These are phyloP conservation scores for Sarcoramphus papa DNA, from an alignment of 2,797 vertebrate species.

Conservation along the genomic window DNA sequence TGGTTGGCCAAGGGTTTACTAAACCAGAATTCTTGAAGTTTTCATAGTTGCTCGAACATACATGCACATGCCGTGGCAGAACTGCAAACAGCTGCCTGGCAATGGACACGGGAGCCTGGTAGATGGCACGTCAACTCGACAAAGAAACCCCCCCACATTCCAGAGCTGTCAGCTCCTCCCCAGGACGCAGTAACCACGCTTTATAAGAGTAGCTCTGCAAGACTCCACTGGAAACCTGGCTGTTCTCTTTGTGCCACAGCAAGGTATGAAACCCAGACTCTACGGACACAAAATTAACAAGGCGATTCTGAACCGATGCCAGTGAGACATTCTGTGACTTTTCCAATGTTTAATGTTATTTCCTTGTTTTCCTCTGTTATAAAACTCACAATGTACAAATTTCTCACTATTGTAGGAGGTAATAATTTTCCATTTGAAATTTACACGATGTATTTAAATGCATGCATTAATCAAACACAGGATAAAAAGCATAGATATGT, in stretches of 20 bases:
- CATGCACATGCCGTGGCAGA: fast-evolving
- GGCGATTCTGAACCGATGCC: constrained; percentile 12
- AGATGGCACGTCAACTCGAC: fast-evolving
- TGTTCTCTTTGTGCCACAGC: not conserved
- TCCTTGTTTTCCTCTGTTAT: not conserved
- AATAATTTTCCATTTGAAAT: not conserved
- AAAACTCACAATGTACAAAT: not conserved
- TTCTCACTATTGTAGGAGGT: not conserved
- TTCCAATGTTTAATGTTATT: not conserved
- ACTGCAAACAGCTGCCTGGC: not conserved
- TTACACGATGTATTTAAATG: not conserved
- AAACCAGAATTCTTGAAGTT: not conserved
- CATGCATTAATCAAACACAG: not conserved
- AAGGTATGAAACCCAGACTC: not conserved
- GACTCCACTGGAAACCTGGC: not conserved
- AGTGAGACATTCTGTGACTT: not conserved
- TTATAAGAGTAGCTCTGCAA: not conserved
- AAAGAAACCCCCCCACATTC: not conserved
- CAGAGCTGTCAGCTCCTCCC: not conserved
- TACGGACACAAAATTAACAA: constrained; percentile 9
- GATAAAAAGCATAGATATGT: not conserved
- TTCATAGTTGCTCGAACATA: not conserved
- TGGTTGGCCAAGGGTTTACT: not conserved
- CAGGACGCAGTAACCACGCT: fast-evolving
- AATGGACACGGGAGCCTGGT: not conserved